Base-by-base conservation (phyloP, 2,113 vertebrate species). In the Lynx canadensis region DNA sequence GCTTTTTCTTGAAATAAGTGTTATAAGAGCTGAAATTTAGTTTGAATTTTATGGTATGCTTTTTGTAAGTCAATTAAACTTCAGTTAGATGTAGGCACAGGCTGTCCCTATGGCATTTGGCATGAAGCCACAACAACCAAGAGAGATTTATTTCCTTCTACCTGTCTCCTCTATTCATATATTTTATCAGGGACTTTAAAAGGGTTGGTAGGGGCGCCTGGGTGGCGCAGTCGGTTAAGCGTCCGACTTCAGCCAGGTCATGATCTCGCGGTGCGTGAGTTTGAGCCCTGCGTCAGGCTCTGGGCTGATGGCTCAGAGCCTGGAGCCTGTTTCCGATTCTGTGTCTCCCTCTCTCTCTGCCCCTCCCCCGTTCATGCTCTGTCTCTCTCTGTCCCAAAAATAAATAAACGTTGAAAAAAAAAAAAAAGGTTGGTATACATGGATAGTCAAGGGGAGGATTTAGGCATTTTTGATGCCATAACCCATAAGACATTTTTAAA, bases 11-110 rank as follows among this genome's bases (percentile, higher is more conserved):
- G 5, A 50, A 57, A 41, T 65, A 69, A 68, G 27, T 87, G 4
- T 68, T 27, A 27, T 52, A 86, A 91, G 50, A 68, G 7, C 13
- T 76, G 50, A 88, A 31, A 83, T 88, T 94, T 78, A 33, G 29
- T 71, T 76, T 78, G 27, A 21, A 5, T 83, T 83, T 82, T 41
- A 78, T 78, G 12, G 23, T 6, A 21, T 71, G 5, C 6, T 95
- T 84, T 82, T 84, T 55, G 38, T 55, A 89, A 71, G 60, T 78
- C 33, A 89, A 6, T 52, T 89, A 71, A 85, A 23, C 29, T 74
- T 81, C 45, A 73, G n/a, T 55, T 92, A 85, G 68, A 48, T 83
- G 36, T 65, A 93, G 23, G 9, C n/a, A 29, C 7, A 76, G 38
- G 10, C 33, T 69, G 19, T 69, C 31, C 33, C 48, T 95, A 8